Evolutionary conservation across 2,113 vertebrate genomes (phyloP).

Genomic region (Nerophis ophidion): DNA sequence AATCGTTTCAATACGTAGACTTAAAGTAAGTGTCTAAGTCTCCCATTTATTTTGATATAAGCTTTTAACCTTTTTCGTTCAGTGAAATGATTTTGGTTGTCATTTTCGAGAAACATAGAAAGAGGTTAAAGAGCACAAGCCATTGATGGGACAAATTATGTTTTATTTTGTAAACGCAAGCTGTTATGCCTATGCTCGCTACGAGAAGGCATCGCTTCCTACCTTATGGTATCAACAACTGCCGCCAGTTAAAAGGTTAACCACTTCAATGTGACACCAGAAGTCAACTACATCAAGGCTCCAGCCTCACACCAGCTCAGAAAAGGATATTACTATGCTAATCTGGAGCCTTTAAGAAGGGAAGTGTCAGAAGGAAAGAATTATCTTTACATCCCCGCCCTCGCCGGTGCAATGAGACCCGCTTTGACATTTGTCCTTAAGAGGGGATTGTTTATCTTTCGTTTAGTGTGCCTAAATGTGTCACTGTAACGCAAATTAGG

Average conservation of each 20-base stretch:
- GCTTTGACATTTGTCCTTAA: slow-evolving; percentile 58
- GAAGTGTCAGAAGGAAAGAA: slow-evolving; percentile 71
- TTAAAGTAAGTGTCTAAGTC: too few species aligned
- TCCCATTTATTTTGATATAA: too few species aligned
- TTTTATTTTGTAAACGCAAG: slow-evolving; percentile 3
- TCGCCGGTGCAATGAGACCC: slow-evolving; percentile 31
- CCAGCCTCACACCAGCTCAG: slow-evolving; percentile 33
- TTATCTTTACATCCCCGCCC: slow-evolving; percentile 49
- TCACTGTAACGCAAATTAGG: too few species aligned
- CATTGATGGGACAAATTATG: not conserved
- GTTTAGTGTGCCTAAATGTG: not conserved
- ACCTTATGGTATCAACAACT: slow-evolving; percentile 48
- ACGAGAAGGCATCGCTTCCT: slow-evolving; percentile 41
- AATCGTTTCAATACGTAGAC: too few species aligned
- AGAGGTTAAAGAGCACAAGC: too few species aligned
- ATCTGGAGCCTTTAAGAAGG: slow-evolving; percentile 64
- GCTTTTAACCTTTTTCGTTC: too few species aligned
- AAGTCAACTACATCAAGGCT: slow-evolving; percentile 64
- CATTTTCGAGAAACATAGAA: too few species aligned
- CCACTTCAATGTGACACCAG: slow-evolving; percentile 53
- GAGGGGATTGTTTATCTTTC: slow-evolving; percentile 23
- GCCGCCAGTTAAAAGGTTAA: slow-evolving; percentile 66
- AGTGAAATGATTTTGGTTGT: too few species aligned
- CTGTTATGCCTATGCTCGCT: slow-evolving; percentile 26
- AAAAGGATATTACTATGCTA: slow-evolving; percentile 69